Evolutionary conservation across 1,140 invertebrate species (phyloP).

Genomic region (Marisa cornuarietis): DNA sequence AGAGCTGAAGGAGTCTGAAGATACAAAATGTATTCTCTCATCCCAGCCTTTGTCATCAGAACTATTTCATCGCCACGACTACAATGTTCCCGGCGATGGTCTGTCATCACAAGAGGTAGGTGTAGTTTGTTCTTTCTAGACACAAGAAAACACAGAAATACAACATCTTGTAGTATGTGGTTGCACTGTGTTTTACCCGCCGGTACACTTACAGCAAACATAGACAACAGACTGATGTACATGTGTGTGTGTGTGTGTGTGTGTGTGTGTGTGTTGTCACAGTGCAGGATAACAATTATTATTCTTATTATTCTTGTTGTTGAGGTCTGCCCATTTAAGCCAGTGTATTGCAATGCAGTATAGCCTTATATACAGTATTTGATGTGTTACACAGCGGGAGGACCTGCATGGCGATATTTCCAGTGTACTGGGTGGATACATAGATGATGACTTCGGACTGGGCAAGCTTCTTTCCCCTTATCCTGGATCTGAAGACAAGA

Average conservation of each 20-base stretch:
- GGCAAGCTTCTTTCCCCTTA: slow-evolving; percentile 80
- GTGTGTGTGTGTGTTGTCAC: too few relatives aligned
- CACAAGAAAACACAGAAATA: too few relatives aligned
- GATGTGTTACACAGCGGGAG: slow-evolving; percentile 14
- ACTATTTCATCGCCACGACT: slow-evolving; percentile 45
- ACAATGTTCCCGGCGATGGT: slow-evolving; percentile 39
- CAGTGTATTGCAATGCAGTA: neutral
- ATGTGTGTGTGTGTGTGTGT: too few relatives aligned
- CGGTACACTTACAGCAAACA: too few relatives aligned
- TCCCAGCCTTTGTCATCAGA: slow-evolving; percentile 20
- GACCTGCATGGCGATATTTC: slow-evolving; percentile 33
- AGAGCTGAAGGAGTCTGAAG: slow-evolving; percentile 27
- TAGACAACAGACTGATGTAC: too few relatives aligned
- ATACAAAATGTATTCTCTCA: slow-evolving; percentile 1
- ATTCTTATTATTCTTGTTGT: too few relatives aligned
- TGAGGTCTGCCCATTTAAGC: too few relatives aligned
- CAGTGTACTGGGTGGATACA: slow-evolving; percentile 28
- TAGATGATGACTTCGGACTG: slow-evolving; percentile 43
- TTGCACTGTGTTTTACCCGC: too few relatives aligned
- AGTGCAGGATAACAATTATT: too few relatives aligned
- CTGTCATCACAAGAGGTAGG: slow-evolving; percentile 13
- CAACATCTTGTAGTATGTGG: too few relatives aligned
- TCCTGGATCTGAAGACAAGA: slow-evolving; percentile 59
- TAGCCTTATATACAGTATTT: neutral
- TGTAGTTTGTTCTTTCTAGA: too few relatives aligned